These are phyloP conservation scores for Drosophila rufa DNA, from an alignment of 1,140 invertebrate genomes.

Conservation along the genomic window DNA sequence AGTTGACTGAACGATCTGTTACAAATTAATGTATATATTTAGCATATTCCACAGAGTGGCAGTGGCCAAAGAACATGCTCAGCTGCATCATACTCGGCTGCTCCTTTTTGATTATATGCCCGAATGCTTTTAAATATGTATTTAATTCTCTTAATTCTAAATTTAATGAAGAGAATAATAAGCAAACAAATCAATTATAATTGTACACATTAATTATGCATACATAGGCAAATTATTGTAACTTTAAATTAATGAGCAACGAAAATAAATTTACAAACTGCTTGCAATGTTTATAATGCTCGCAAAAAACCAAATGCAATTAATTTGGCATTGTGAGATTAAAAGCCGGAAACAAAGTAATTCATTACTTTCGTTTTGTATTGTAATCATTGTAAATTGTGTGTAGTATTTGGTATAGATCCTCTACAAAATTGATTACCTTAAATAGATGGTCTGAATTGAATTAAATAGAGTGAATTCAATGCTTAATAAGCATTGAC, in stretches of 20 bases:
- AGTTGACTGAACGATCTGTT: constrained; percentile 4
- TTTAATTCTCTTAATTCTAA: not conserved
- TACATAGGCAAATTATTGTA: not conserved
- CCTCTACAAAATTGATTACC: too few species aligned
- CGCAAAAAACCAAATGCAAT: too few species aligned
- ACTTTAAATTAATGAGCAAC: too few species aligned
- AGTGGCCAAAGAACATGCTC: not conserved
- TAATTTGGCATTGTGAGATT: too few species aligned
- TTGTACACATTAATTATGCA: not conserved
- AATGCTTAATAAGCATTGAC: too few species aligned
- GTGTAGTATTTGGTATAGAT: not conserved
- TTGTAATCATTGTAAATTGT: not conserved
- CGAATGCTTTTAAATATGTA: not conserved
- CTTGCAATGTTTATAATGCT: too few species aligned
- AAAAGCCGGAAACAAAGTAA: too few species aligned
- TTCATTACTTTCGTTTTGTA: not conserved
- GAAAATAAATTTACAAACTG: too few species aligned
- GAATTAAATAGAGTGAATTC: too few species aligned
- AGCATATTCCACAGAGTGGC: too few species aligned
- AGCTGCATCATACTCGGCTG: not conserved
- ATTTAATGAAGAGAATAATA: not conserved
- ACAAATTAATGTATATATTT: not conserved
- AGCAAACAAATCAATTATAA: too few species aligned
- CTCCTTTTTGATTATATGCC: not conserved
- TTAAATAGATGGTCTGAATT: too few species aligned